phyloP scores from a whole-genome alignment of 2,113 vertebrate genomes.

The Thomomys bottae region DNA sequence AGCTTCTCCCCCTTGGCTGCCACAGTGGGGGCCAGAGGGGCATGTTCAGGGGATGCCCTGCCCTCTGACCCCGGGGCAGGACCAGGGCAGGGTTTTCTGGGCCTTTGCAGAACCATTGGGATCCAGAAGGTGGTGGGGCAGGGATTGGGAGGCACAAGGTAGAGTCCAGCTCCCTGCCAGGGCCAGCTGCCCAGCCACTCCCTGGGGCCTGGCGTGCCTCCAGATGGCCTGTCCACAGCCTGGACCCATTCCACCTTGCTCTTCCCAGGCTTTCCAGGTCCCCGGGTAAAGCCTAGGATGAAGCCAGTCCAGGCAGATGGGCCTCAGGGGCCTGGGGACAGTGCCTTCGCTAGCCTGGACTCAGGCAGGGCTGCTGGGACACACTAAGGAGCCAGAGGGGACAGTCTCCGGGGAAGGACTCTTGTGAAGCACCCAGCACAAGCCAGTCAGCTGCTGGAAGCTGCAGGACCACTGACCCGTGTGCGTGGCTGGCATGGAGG shows the following conservation, averaged over 20 bases:
- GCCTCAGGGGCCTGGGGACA: neutral
- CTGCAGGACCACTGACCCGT: neutral
- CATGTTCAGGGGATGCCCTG: neutral
- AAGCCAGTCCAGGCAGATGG: neutral
- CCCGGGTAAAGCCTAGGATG: no score
- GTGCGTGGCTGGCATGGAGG: no score
- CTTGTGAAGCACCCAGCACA: neutral
- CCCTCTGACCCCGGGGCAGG: neutral
- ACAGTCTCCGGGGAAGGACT: neutral
- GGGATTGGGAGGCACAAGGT: neutral
- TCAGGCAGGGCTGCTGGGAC: neutral
- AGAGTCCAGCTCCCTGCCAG: neutral
- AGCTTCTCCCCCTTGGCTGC: accelerated
- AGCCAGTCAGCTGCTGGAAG: neutral
- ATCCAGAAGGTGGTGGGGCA: neutral
- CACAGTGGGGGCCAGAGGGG: neutral
- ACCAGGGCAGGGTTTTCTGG: neutral
- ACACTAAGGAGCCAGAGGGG: neutral
- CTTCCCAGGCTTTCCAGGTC: no score
- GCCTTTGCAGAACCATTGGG: no score
- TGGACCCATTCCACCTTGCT: neutral
- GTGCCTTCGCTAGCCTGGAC: neutral
- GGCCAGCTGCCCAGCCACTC: no score
- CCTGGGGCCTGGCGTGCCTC: neutral
- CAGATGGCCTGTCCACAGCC: no score